Conservation (phyloP, 2,888 invertebrate species). For the Cephus sareptanus region DNA sequence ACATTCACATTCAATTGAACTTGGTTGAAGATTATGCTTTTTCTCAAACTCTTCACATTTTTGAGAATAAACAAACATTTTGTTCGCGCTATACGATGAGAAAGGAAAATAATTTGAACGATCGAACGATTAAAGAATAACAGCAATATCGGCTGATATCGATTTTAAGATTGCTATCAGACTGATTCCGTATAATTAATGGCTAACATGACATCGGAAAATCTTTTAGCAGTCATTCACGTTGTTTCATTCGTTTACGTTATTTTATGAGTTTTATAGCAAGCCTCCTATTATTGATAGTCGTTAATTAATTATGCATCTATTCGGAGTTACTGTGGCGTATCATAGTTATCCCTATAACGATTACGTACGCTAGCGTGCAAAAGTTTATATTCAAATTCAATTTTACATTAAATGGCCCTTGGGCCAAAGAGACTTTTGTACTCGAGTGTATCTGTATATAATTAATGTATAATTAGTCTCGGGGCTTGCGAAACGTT, state of each 20-base stretch:
- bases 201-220: background rate
- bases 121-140: background rate
- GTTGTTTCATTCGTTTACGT: too few species aligned
- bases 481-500: background rate
- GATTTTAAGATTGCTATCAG: too few species aligned
- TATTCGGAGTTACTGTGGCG: background rate
- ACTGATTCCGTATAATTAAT: background rate
- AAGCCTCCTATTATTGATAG: background rate
- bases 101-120: background rate
- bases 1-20: slow-evolving; percentile 10
- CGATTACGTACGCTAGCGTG: background rate
- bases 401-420: background rate
- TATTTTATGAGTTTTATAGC: background rate
- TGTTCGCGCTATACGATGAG: too few species aligned
- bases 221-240: background rate
- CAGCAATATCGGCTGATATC: background rate
- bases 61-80: too few species aligned
- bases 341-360: background rate
- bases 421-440: background rate
- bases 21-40: too few species aligned
- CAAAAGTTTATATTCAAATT: background rate
- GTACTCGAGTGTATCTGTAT: background rate
- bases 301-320: background rate
- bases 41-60: too few species aligned
- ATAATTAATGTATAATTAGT: background rate